Conservation (phyloP, 2,888 invertebrate genomes). For the Sphaeridia pumilis region DNA sequence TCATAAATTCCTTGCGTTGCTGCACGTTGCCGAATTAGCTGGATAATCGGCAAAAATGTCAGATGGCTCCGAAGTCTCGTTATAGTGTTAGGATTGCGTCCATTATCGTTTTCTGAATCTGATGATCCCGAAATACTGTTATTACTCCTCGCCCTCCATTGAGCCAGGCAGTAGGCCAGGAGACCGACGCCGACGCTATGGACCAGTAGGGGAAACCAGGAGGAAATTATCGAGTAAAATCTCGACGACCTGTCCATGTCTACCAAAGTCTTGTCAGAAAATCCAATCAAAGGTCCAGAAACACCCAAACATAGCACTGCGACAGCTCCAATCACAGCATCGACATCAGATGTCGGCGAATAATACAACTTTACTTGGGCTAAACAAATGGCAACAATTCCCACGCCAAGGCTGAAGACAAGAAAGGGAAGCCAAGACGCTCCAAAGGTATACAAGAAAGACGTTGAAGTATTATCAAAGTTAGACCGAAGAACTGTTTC, state of each 20-base stretch:
- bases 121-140: background rate
- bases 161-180: slow-evolving; percentile 5
- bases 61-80: slow-evolving; percentile 28
- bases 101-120: background rate
- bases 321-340: background rate
- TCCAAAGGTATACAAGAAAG: slow-evolving; percentile 3
- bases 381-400: slow-evolving; percentile 1
- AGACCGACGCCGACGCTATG: background rate
- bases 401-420: slow-evolving; percentile 6
- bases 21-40: slow-evolving; percentile 22
- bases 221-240: background rate
- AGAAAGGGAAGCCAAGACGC: slow-evolving; percentile 2
- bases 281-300: background rate
- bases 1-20: slow-evolving; percentile 1
- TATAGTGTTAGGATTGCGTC: slow-evolving; percentile 14
- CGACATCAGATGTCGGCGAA: no score
- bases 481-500: background rate
- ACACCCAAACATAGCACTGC: background rate
- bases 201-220: slow-evolving; percentile 6
- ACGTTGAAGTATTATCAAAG: background rate
- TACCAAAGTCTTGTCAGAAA: no score
- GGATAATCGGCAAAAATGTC: slow-evolving; percentile 32
- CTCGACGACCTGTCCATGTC: background rate
- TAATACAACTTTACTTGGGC: no score
- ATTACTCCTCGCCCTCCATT: background rate